Evolutionary conservation across 2,797 vertebrate species (phyloP).

Genomic region (Ctenopoma multispine): DNA sequence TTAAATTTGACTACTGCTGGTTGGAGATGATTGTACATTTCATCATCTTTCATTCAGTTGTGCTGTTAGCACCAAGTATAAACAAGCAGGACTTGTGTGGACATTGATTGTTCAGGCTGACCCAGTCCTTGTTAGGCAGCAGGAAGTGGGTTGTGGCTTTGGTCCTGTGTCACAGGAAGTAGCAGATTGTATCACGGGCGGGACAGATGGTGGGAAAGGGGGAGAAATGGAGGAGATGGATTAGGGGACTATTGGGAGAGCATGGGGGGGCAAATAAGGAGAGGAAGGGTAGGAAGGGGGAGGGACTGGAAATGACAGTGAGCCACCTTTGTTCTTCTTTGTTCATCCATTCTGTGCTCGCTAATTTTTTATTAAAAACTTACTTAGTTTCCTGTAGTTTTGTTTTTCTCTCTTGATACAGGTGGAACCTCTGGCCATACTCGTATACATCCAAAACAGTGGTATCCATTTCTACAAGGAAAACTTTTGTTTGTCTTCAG

Average conservation of each 20-base stretch:
- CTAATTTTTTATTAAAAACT: background rate
- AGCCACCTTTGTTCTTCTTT: constrained; percentile 18
- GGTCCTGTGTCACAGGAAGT: constrained; percentile 83
- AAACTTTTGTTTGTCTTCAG: background rate
- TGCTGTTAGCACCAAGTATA: background rate
- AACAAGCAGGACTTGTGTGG: constrained; percentile 3
- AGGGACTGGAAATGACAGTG: constrained; percentile 32
- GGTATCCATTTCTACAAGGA: background rate
- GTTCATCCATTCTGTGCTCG: background rate
- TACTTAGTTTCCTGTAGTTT: background rate
- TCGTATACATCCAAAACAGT: background rate
- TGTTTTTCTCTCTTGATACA: background rate
- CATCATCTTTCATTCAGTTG: background rate
- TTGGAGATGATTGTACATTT: background rate
- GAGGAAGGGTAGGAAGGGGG: constrained; percentile 35
- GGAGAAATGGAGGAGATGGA: constrained; percentile 70
- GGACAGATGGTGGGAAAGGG: constrained; percentile 73
- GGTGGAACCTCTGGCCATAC: background rate
- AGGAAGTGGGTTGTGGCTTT: constrained; percentile 82
- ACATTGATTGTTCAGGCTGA: constrained; percentile 47
- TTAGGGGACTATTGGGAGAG: constrained; percentile 59
- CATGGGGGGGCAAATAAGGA: constrained; percentile 49
- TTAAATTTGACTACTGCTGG: background rate
- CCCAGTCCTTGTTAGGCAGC: constrained; percentile 81
- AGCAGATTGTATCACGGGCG: constrained; percentile 81